Conservation (phyloP, 2,888 invertebrate species). For the Erebia aethiops region DNA sequence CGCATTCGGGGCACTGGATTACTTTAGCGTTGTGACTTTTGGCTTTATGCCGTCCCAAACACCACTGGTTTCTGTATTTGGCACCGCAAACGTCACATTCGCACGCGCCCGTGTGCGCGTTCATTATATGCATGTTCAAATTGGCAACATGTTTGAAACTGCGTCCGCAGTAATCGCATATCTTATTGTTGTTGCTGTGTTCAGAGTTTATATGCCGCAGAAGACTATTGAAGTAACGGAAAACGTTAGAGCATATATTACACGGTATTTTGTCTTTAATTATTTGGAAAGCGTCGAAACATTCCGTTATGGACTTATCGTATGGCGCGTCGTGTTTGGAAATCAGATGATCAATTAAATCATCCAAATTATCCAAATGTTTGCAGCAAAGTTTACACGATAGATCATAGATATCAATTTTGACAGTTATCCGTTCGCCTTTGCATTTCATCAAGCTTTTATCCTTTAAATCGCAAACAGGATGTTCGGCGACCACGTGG, state of each 20-base stretch:
- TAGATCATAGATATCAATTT: slow-evolving; percentile 63
- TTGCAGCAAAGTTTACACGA: slow-evolving; percentile 63
- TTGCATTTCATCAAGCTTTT: slow-evolving; percentile 69
- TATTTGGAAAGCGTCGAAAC: slow-evolving; percentile 66
- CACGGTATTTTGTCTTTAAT: slow-evolving; percentile 71
- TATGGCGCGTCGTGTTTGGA: slow-evolving; percentile 63
- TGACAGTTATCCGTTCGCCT: slow-evolving; percentile 67
- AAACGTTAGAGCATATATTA: slow-evolving; percentile 61
- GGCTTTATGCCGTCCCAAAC: slow-evolving; percentile 68
- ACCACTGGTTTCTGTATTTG: slow-evolving; percentile 69
- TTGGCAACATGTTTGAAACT: slow-evolving; percentile 64
- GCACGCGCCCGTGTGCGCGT: slow-evolving; percentile 64
- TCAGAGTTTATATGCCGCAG: slow-evolving; percentile 68
- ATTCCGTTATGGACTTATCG: slow-evolving; percentile 60
- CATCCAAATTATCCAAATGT: slow-evolving; percentile 54
- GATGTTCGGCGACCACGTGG: slow-evolving; percentile 63
- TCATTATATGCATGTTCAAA: slow-evolving; percentile 65
- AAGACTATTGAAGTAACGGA: slow-evolving; percentile 67
- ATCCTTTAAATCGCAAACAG: slow-evolving; percentile 65
- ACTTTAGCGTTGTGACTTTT: slow-evolving; percentile 69
- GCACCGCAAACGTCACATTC: slow-evolving; percentile 65
- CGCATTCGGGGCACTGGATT: slow-evolving; percentile 69
- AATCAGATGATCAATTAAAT: slow-evolving; percentile 67
- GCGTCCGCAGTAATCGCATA: slow-evolving; percentile 73
- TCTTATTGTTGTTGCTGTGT: slow-evolving; percentile 69